Conservation (phyloP, 2,113 vertebrate species). For the Erinaceus europaeus region DNA sequence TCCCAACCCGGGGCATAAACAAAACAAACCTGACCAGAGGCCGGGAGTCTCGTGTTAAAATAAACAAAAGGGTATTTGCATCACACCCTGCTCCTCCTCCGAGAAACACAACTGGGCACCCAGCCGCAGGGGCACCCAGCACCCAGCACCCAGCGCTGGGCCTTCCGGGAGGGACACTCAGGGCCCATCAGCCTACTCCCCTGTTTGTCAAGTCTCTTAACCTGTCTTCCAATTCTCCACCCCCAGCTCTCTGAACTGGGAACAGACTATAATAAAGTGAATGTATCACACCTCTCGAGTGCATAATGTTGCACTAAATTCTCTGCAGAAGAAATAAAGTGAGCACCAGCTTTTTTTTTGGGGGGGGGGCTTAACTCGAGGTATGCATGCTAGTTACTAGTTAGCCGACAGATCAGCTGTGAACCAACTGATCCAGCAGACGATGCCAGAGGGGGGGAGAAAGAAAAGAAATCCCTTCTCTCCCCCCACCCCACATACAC, state of each 20-base stretch:
- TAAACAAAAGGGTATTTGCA: constrained; percentile 44
- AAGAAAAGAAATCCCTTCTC: constrained; percentile 3
- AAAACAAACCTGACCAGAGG: constrained; percentile 13
- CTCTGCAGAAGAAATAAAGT: constrained; percentile 39
- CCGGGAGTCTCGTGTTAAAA: constrained; percentile 33
- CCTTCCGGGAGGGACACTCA: not conserved
- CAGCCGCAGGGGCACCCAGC: not conserved
- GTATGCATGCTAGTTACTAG: no score
- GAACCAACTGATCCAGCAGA: not conserved
- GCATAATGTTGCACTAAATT: not conserved
- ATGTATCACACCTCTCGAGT: constrained; percentile 23
- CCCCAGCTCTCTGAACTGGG: not conserved
- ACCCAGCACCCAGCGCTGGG: constrained; percentile 1
- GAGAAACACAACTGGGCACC: constrained; percentile 29
- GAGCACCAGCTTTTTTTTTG: constrained; percentile 16
- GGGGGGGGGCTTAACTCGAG: no score
- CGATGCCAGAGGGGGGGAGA: no score
- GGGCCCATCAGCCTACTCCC: constrained; percentile 6
- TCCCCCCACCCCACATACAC: no score
- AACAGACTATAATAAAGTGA: not conserved
- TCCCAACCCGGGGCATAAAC: constrained; percentile 36
- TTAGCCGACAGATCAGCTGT: no score
- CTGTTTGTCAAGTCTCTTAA: not conserved
- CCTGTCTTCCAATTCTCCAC: constrained; percentile 5
- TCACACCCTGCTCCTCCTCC: not conserved